These are phyloP conservation scores for Oreotrochilus melanogaster DNA, from an alignment of 2,113 vertebrate genomes.

Conservation along the genomic window DNA sequence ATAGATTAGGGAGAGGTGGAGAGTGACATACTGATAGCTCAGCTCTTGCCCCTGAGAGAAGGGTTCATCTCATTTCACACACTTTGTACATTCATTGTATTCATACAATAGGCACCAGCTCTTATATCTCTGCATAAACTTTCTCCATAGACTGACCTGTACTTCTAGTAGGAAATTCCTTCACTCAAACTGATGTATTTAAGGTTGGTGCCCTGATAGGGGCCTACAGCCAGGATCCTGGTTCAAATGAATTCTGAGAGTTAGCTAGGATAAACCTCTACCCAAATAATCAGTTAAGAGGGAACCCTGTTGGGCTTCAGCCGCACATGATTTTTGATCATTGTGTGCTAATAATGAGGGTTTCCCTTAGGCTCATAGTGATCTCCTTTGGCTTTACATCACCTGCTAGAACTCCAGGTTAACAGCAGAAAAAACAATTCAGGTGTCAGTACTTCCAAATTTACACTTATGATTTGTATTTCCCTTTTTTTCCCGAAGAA, in stretches of 20 bases:
- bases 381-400: not conserved
- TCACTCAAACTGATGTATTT: not conserved
- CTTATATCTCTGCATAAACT: not conserved
- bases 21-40: not conserved
- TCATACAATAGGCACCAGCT: not conserved
- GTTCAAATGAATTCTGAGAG: rapidly evolving
- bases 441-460: not conserved
- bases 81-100: not conserved
- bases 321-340: not conserved
- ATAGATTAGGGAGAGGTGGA: not conserved
- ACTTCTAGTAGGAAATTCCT: not conserved
- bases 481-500: not conserved
- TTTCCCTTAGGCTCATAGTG: not conserved
- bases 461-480: not conserved
- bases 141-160: not conserved
- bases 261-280: not conserved
- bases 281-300: not conserved
- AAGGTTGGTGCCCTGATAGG: not conserved
- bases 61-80: not conserved
- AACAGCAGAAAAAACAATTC: not conserved
- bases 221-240: not conserved
- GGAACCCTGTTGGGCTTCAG: not conserved
- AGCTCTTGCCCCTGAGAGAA: not conserved
- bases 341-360: not conserved
- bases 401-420: not conserved